Evolutionary conservation across 2,888 invertebrate species (phyloP).

Genomic region (Epinotia brunnichana): DNA sequence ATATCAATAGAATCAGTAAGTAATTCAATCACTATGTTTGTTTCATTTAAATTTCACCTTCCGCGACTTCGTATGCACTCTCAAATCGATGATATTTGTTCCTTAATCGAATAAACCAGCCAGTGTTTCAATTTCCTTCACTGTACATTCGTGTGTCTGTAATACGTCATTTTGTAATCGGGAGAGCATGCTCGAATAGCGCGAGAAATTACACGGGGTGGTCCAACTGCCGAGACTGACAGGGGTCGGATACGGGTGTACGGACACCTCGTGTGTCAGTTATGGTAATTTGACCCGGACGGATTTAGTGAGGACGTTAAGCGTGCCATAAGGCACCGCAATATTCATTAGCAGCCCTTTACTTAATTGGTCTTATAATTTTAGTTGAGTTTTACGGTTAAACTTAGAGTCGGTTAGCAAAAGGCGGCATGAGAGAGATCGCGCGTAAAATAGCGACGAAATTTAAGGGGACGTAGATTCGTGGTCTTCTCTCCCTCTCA

Average conservation of each 20-base stretch:
- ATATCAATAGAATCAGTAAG: too few species aligned
- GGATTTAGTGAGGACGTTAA: conserved; percentile 35
- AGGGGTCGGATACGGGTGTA: conserved; percentile 62
- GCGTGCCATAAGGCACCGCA: conserved; percentile 40
- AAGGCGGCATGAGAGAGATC: too few species aligned
- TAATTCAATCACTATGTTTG: too few species aligned
- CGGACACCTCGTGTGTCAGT: conserved; percentile 41
- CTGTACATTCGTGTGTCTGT: neutral
- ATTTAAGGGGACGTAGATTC: too few species aligned
- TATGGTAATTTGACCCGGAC: conserved; percentile 31
- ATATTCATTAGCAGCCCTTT: conserved; percentile 43
- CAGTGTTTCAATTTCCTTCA: too few species aligned
- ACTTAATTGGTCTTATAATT: conserved; percentile 20
- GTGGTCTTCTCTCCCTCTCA: too few species aligned
- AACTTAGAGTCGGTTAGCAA: too few species aligned
- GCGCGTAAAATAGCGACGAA: too few species aligned
- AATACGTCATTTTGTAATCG: neutral
- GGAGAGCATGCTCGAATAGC: neutral
- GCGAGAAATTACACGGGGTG: conserved; percentile 45
- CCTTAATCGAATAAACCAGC: too few species aligned
- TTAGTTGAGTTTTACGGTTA: conserved; percentile 9
- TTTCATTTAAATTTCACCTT: too few species aligned
- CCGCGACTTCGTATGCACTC: too few species aligned
- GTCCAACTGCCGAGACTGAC: conserved; percentile 53
- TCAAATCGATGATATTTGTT: too few species aligned